These are phyloP conservation scores for Neolamprologus variostigma DNA, from an alignment of 2,113 vertebrate genomes.

Conservation along the genomic window DNA sequence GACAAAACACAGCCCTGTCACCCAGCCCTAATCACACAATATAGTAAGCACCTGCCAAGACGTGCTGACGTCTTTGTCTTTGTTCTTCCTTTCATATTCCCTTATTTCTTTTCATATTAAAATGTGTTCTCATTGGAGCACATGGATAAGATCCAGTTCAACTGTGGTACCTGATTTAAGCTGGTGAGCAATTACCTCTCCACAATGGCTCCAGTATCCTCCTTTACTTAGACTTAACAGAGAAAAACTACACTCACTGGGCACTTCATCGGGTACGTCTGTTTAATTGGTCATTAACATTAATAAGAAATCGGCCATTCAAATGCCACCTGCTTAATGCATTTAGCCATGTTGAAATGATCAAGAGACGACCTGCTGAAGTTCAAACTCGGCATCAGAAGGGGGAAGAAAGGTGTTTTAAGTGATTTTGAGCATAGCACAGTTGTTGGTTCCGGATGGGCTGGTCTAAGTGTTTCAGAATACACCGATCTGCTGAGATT, in stretches of 20 bases:
- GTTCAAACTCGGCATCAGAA: not conserved
- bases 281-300: not conserved
- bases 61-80: not conserved
- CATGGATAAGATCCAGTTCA: not conserved
- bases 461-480: not conserved
- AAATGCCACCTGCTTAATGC: not conserved
- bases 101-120: not conserved
- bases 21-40: constrained; percentile 22
- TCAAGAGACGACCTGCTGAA: not conserved
- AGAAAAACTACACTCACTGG: not conserved
- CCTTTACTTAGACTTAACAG: not conserved
- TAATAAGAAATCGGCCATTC: not conserved
- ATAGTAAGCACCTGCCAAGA: not conserved
- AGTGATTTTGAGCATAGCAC: not conserved
- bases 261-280: not conserved
- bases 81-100: not conserved
- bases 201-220: not conserved
- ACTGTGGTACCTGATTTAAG: not conserved
- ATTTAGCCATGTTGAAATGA: not conserved
- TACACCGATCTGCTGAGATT: not conserved
- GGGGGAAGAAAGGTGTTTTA: not conserved
- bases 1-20: not conserved
- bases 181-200: not conserved
- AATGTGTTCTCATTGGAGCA: not conserved
- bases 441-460: not conserved